Conservation (phyloP, 2,888 invertebrate species). For the Drosophila paracracens region DNA sequence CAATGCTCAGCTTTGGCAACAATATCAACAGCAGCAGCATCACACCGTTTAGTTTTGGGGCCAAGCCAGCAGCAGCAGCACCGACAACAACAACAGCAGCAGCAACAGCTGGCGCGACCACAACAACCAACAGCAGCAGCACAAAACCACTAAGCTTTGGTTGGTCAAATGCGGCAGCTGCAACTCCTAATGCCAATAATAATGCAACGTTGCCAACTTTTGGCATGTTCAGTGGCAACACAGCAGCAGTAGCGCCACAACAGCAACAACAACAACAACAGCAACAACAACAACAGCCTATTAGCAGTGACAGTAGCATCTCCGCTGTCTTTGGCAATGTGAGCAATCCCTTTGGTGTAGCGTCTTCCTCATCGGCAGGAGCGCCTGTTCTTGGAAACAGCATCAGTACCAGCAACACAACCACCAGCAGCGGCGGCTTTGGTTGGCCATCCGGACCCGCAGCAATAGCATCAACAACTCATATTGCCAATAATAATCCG, state of each 20-base stretch:
- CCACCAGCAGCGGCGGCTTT: slow-evolving; percentile 17
- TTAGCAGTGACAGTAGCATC: background rate
- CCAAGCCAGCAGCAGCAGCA: slow-evolving; percentile 9
- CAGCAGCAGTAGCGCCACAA: background rate
- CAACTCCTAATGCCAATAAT: slow-evolving; percentile 8
- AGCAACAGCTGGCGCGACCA: background rate
- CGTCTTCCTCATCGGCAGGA: background rate
- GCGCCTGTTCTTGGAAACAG: background rate
- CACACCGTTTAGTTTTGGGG: slow-evolving; percentile 23
- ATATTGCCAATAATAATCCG: background rate
- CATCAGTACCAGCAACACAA: slow-evolving; percentile 5
- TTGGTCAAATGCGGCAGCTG: slow-evolving; percentile 27
- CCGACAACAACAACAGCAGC: slow-evolving; percentile 3
- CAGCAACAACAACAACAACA: background rate
- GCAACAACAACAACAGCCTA: background rate
- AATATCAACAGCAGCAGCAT: slow-evolving; percentile 22
- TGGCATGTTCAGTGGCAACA: slow-evolving; percentile 16
- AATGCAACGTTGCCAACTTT: slow-evolving; percentile 14
- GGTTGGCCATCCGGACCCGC: slow-evolving; percentile 26
- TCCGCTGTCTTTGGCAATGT: slow-evolving; percentile 5
- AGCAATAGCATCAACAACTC: slow-evolving; percentile 20
- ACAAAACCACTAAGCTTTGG: slow-evolving; percentile 19
- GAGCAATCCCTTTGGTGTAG: slow-evolving; percentile 7
- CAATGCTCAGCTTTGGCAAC: slow-evolving; percentile 31
- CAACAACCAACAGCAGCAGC: slow-evolving; percentile 1